A percentile compares a stretch with the other conserved stretches of the same genome.
Evolutionary conservation across 2,797 vertebrate species (phyloP).

Genomic region (Geotrypetes seraphini): DNA sequence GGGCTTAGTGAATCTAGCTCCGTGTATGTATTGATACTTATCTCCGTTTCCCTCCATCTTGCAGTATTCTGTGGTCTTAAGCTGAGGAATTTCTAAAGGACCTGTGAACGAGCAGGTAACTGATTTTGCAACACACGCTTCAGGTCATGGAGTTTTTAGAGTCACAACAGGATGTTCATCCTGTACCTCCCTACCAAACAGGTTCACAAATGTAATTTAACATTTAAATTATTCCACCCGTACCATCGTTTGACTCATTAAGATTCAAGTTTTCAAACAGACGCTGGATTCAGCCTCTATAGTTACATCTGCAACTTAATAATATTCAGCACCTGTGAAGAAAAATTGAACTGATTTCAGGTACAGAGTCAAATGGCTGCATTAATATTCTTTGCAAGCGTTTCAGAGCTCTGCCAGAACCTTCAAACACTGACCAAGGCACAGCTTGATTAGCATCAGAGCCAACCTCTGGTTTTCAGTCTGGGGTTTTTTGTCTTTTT

Average conservation of each 20-base stretch:
- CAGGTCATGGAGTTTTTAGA: background rate
- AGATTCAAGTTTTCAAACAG: background rate
- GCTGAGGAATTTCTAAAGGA: too few relatives aligned
- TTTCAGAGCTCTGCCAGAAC: slow-evolving; percentile 11
- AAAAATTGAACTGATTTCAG: slow-evolving; percentile 1
- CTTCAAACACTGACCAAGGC: slow-evolving; percentile 14
- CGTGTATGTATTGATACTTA: too few relatives aligned
- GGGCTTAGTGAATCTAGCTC: too few relatives aligned
- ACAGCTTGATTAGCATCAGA: slow-evolving; percentile 15
- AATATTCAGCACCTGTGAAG: too few relatives aligned
- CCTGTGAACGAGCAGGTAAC: background rate
- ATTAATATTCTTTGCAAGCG: background rate
- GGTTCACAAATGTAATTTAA: background rate
- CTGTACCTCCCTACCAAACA: background rate
- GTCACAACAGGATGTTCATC: background rate
- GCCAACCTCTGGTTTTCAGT: slow-evolving; percentile 1
- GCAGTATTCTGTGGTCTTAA: too few relatives aligned
- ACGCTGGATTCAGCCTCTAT: background rate
- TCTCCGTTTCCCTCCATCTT: too few relatives aligned
- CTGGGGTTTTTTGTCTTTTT: slow-evolving; percentile 2
- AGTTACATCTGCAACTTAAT: too few relatives aligned
- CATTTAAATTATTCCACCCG: background rate
- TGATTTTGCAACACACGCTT: background rate
- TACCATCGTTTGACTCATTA: background rate
- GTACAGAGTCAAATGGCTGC: background rate